Percentiles rank a stretch among this genome's conserved stretches.
Evolutionary conservation across 2,113 vertebrate genomes (phyloP).

Genomic region (Onychorhynchus coronatus): DNA sequence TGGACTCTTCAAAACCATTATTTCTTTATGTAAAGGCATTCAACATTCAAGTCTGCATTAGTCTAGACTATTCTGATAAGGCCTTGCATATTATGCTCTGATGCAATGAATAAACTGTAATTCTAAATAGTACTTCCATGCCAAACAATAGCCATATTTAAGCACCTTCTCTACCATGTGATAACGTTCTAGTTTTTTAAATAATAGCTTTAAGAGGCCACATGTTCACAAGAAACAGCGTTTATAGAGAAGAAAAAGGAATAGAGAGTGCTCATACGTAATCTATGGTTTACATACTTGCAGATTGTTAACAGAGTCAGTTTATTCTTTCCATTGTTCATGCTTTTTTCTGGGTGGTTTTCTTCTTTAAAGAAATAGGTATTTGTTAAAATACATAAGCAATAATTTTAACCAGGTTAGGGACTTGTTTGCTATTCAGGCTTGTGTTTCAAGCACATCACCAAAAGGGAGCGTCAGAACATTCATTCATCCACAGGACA

Average conservation of each 20-base stretch:
- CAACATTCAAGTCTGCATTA: too few relatives aligned
- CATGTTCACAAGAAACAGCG: background rate
- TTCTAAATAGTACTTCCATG: background rate
- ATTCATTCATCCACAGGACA: background rate
- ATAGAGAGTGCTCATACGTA: background rate
- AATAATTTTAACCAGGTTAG: background rate
- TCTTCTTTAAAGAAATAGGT: background rate
- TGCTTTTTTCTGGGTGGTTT: fast-evolving
- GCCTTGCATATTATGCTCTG: too few relatives aligned
- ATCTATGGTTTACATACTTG: background rate
- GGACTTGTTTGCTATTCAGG: background rate
- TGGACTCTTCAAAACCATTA: too few relatives aligned
- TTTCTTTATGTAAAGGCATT: too few relatives aligned
- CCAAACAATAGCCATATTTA: background rate
- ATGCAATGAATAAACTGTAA: background rate
- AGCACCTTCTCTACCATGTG: background rate
- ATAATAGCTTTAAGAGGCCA: background rate
- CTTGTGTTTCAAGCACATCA: background rate
- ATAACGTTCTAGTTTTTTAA: background rate
- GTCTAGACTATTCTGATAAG: too few relatives aligned
- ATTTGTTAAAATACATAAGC: background rate
- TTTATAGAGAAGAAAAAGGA: background rate
- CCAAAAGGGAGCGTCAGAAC: conserved; percentile 10
- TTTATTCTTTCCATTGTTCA: background rate
- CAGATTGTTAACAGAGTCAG: background rate